Percentiles rank a stretch among this genome's conserved stretches.
Evolutionary conservation across 2,888 invertebrate species (phyloP).

Genomic region (Pachymerium ferrugineum): DNA sequence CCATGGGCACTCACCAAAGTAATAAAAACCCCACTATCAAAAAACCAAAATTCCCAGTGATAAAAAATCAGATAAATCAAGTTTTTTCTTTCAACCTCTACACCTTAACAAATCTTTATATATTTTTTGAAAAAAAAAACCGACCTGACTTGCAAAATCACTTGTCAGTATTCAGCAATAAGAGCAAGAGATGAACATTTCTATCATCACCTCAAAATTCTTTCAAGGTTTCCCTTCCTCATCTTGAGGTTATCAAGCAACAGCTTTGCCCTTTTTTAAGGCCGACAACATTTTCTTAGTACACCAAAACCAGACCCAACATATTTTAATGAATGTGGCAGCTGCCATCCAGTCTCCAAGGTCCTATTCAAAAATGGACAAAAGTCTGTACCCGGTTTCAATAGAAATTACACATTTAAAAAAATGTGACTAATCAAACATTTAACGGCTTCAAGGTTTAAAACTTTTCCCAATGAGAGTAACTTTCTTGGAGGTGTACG

Average conservation of each 20-base stretch:
- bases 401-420: not conserved
- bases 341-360: not conserved
- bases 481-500: too few relatives aligned
- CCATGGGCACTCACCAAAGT: too few relatives aligned
- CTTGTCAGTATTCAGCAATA: too few relatives aligned
- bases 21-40: too few relatives aligned
- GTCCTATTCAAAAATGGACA: conserved; percentile 1
- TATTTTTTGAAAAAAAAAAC: too few relatives aligned
- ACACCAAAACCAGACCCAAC: not conserved
- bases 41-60: too few relatives aligned
- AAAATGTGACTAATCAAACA: too few relatives aligned
- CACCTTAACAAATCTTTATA: not conserved
- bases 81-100: too few relatives aligned
- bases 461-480: too few relatives aligned
- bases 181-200: not conserved
- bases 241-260: conserved; percentile 12
- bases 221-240: not conserved
- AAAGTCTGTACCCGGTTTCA: not conserved
- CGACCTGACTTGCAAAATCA: not conserved
- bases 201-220: not conserved
- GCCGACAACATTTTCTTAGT: conserved; percentile 1
- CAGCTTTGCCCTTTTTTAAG: not conserved
- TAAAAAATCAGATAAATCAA: too few relatives aligned
- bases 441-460: too few relatives aligned
- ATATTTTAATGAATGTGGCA: not conserved